These are phyloP conservation scores for Rhineura floridana DNA, from an alignment of 2,113 vertebrate genomes.

Conservation along the genomic window DNA sequence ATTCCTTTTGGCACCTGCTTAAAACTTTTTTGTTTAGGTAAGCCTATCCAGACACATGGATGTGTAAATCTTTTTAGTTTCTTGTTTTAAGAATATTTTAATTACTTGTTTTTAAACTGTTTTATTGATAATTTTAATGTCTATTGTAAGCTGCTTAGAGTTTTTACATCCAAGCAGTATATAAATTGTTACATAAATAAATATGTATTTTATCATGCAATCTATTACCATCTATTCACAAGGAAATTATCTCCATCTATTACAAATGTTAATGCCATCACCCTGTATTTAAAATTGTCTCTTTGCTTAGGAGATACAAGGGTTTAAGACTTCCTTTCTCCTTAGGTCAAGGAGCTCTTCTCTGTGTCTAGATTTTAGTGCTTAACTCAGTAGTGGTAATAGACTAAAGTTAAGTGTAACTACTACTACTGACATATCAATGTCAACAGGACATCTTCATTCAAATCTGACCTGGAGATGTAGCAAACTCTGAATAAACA, in stretches of 20 bases:
- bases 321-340: neutral
- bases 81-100: too few relatives aligned
- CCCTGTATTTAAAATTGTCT: neutral
- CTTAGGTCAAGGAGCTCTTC: neutral
- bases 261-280: neutral
- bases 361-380: neutral
- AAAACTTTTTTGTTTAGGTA: too few relatives aligned
- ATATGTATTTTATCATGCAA: neutral
- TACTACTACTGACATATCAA: neutral
- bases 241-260: neutral
- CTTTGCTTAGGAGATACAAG: neutral
- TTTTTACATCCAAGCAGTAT: too few relatives aligned
- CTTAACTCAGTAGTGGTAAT: neutral
- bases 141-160: too few relatives aligned
- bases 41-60: too few relatives aligned
- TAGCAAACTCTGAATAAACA: conserved; percentile 2
- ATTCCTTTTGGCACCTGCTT: too few relatives aligned
- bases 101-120: too few relatives aligned
- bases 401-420: neutral
- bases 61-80: too few relatives aligned
- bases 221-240: neutral
- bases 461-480: neutral
- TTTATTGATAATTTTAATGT: too few relatives aligned
- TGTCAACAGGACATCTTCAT: neutral
- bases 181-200: too few relatives aligned